Evolutionary conservation across 2,113 vertebrate genomes (phyloP), one percentile per base, ranked within the genome.

Genomic region (Trochalopteron elliotii): DNA sequence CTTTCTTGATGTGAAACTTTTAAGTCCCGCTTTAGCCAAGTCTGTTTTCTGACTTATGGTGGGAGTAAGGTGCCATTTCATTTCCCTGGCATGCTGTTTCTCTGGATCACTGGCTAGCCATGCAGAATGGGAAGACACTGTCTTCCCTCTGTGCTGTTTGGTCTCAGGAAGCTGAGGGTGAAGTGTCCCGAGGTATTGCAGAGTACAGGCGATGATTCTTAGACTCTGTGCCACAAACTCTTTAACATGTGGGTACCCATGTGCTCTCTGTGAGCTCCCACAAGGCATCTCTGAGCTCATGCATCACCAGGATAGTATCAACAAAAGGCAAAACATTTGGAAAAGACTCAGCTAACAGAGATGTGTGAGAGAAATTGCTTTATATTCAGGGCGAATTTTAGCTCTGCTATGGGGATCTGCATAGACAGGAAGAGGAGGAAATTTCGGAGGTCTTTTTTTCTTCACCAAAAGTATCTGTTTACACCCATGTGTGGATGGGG

Each of bases 381-480:
- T 1, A 9, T 57, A 5, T 47, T 65, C 13, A 28, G 72, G 87
- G 70, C 33, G 79, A 69, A 81, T 61, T 85, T 61, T 57, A 83
- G 67, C 44, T 39, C 87, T 87, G 52, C 59, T 61, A 1, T 57
- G 86, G 92, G 92, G 94, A 96, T 96, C 52, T 76, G 8, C 72
- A 16, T 84, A 84, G 92, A 74, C 49, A 80, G 59, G n/a, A 76
- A 78, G 76, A 64, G 50, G 44, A 71, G 63, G 45, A 85, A 83
- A 80, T 82, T 74, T 3, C n/a, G 64, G 55, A 88, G 19, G 71
- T 15, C 10, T 35, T 55, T 80, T 64, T 83, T 77, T 78, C 47
- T 84, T 71, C 82, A 81, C 78, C 93, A 72, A 23, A 90, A 94
- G 64, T 80, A 94, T 92, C 71, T 83, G 86, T 96, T 97, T 95